Evolutionary conservation across 1,140 invertebrate species (phyloP), one percentile per base, ranked within the genome.

Genomic region (Aphelinus certus): DNA sequence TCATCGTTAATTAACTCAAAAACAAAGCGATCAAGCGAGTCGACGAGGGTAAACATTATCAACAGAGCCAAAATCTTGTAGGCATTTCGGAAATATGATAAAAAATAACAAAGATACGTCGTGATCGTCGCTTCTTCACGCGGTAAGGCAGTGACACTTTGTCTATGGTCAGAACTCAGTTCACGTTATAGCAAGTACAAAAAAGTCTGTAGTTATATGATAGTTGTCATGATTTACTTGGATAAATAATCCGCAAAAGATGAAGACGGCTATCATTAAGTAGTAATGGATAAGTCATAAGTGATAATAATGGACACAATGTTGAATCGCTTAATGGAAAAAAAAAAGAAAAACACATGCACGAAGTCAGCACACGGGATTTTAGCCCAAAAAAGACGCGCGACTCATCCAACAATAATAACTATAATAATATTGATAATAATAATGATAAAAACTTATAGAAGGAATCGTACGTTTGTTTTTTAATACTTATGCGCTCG

Each of bases 381-480:
- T 53, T 7, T 2, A 60, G 61, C 51, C 63, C 63, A 67, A 73
- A 73, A 73, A 67, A 66, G 47, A 67, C 68, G 73, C 53, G 55
- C 58, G 65, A 74, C 58, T 26, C 71, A 73, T 74, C 57, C 67
- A 73, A 71, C 71, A 79, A 73, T 76, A 76, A 78, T 76, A 73
- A 45, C 69, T 61, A 74, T 71, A 75, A 60, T 66, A 71, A 75
- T 77, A 71, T 43, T 67, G 67, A 72, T 73, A 73, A 62, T 70
- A 69, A 51, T 75, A 7, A 57, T 60, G 66, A 75, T 70, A 73
- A 73, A 77, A 76, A 71, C n/a, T 75, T 56, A 63, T 42, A 57
- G 51, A 63, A 74, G 66, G 65, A 74, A 63, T 74, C 58, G 26
- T 68, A 69, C 5, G 48, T 62, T 66, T 48, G 65, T 69, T n/a